Percentiles rank a stretch among this genome's conserved stretches.
Conservation (phyloP, 2,888 invertebrate genomes). For the Prosopocoilus inquinatus region DNA sequence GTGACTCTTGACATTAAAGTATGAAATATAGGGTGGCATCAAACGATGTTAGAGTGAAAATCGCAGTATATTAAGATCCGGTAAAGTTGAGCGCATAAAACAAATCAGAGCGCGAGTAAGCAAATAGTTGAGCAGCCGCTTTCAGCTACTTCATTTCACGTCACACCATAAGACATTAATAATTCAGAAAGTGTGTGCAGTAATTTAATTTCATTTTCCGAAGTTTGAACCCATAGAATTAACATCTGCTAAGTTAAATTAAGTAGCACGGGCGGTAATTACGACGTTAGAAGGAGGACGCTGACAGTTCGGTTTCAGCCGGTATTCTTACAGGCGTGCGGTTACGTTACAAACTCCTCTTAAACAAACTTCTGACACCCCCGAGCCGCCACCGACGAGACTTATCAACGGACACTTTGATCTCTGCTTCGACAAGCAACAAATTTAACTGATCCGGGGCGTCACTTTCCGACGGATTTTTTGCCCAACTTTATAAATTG, state of each 20-base stretch:
- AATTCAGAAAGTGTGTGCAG: conserved; percentile 10
- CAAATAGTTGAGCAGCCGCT: too few relatives aligned
- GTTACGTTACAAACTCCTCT: conserved; percentile 5
- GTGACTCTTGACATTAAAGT: too few relatives aligned
- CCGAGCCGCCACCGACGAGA: background rate
- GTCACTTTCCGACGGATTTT: conserved; percentile 11
- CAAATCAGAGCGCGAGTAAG: too few relatives aligned
- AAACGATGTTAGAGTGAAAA: too few relatives aligned
- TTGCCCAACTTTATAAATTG: background rate
- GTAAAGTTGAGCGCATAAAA: too few relatives aligned
- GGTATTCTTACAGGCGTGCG: conserved; percentile 8
- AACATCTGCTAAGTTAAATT: conserved; percentile 17
- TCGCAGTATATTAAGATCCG: too few relatives aligned
- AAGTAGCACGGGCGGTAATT: conserved; percentile 26
- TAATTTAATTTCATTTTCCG: conserved; percentile 18
- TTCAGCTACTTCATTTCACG: background rate
- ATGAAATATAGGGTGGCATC: too few relatives aligned
- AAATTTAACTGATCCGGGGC: conserved; percentile 12
- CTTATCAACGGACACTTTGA: conserved; percentile 11
- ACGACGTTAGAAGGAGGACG: conserved; percentile 21
- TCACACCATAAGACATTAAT: conserved; percentile 5
- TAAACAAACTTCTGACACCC: conserved; percentile 9
- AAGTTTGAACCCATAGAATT: conserved; percentile 14
- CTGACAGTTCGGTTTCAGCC: conserved; percentile 22
- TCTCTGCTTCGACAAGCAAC: conserved; percentile 15